phyloP scores from a whole-genome alignment of 1,140 invertebrate species.

The Drosophila kohkoa region DNA sequence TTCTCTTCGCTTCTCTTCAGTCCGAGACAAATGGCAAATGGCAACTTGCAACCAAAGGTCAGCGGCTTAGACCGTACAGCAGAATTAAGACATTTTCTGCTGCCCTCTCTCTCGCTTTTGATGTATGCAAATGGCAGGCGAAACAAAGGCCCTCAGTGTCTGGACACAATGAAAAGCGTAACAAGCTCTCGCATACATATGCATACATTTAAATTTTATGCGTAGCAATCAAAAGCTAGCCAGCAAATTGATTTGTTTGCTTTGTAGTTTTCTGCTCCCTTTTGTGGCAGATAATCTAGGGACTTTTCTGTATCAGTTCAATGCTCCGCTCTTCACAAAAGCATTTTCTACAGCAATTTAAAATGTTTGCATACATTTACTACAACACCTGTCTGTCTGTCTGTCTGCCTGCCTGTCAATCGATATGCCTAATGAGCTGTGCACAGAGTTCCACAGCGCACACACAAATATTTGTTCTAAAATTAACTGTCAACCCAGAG shows the following conservation, averaged over 20 bases:
- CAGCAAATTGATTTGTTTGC: constrained; percentile 72
- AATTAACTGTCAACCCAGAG: constrained; percentile 55
- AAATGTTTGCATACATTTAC: constrained; percentile 69
- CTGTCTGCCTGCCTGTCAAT: constrained; percentile 45
- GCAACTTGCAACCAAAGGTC: constrained; percentile 55
- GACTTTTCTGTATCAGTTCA: constrained; percentile 47
- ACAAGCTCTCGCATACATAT: constrained; percentile 37
- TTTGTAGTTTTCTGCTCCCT: constrained; percentile 31
- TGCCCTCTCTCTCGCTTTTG: not conserved
- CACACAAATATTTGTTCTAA: constrained; percentile 60
- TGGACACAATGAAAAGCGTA: constrained; percentile 58
- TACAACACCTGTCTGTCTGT: constrained; percentile 26
- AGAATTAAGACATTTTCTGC: constrained; percentile 62
- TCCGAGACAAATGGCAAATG: constrained; percentile 2
- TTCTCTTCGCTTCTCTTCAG: not conserved
- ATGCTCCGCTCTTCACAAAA: constrained; percentile 51
- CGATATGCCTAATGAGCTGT: constrained; percentile 77
- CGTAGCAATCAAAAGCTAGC: constrained; percentile 50
- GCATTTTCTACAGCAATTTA: constrained; percentile 15
- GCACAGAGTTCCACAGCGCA: constrained; percentile 39
- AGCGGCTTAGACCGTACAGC: constrained; percentile 40
- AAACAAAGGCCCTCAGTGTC: constrained; percentile 44
- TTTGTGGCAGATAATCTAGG: constrained; percentile 12
- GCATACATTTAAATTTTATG: constrained; percentile 74
- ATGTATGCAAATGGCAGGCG: constrained; percentile 64